phyloP scores from a whole-genome alignment of 92 coral and sea anemone species.

The Palythoa heliodiscus region DNA sequence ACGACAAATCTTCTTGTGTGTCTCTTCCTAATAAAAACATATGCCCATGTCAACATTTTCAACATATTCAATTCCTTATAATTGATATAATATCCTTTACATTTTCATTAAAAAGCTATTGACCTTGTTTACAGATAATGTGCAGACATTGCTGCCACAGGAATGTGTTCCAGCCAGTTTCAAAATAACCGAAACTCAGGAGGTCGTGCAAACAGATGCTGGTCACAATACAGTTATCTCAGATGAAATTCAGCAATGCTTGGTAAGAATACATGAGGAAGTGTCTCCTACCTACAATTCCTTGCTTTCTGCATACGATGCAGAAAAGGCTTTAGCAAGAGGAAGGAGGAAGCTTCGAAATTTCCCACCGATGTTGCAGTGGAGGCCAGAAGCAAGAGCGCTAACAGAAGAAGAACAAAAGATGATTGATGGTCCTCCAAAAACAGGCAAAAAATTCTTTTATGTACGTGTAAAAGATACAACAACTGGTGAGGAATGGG shows the following conservation, averaged over 20 bases:
- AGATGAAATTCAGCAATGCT: not conserved
- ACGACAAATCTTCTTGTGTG: no score
- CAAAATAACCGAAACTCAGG: not conserved
- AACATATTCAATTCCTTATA: no score
- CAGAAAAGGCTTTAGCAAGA: slow-evolving; percentile 37
- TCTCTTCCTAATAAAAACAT: no score
- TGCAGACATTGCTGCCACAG: not conserved
- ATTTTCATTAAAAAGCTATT: no score
- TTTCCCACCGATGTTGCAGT: slow-evolving; percentile 38
- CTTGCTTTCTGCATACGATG: slow-evolving; percentile 16
- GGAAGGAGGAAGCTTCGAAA: slow-evolving; percentile 15
- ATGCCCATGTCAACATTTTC: no score
- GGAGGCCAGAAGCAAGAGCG: slow-evolving; percentile 34
- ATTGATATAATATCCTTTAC: no score
- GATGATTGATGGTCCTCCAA: slow-evolving; percentile 27
- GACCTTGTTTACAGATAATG: not conserved
- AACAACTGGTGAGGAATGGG: slow-evolving; percentile 31
- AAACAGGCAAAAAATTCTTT: slow-evolving; percentile 6
- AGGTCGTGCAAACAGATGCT: slow-evolving; percentile 1
- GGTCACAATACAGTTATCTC: slow-evolving; percentile 14
- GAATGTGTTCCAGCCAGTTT: not conserved
- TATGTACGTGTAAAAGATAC: not conserved
- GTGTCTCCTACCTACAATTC: not conserved
- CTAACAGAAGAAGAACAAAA: slow-evolving; percentile 20
- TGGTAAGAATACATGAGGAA: not conserved